Base-by-base conservation (phyloP, 1,140 invertebrate species). In the Drosophila ambigua region DNA sequence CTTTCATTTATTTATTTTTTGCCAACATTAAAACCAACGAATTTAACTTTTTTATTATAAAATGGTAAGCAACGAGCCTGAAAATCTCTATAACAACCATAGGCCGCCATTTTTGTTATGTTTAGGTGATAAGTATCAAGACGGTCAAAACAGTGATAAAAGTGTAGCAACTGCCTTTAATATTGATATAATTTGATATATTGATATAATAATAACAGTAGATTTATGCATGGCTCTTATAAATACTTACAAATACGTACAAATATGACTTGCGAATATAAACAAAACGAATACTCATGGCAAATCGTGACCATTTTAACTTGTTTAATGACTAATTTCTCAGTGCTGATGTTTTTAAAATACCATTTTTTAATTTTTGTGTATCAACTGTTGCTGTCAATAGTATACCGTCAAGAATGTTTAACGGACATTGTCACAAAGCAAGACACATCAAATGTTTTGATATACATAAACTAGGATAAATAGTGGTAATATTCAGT, bases 401-500 rank as follows among this genome's bases (percentile, higher is more conserved):
- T 31, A 31, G 26, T 31, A 15, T 35, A 59, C 57, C 35, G 45
- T 31, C 46, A 59, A 45, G 57, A 49, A 49, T 59, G 49, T 59
- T 49, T 57, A 41, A 49, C 57, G 45, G 35, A 28, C 35, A 48
- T 39, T 41, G 41, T 39, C 35, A 44, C 16, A 13, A 44, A 57
- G 26, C 5, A 57, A 55, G 53, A 41, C 45, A 49, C 57, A n/a
- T 51, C 26, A 49, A n/a, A 15, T 31, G 16, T 43, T 26, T 43
- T 39, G 13, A 20, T 41, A 20, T 20, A 41, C 44, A 46, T 58
- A 48, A n/a, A 23, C 26, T 9, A 31, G 28, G 16, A 39, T 35
- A 39, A 13, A 13, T 39, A 39, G 35, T 13, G 35, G 11, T 39
- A 39, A 13, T 39, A 53, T 23, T 26, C 13, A 24, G 31, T 41